A percentile compares a stretch with the other conserved stretches of the same genome.
These are phyloP conservation scores for Chaetura pelagica DNA, from an alignment of 2,113 vertebrate genomes.

Conservation along the genomic window DNA sequence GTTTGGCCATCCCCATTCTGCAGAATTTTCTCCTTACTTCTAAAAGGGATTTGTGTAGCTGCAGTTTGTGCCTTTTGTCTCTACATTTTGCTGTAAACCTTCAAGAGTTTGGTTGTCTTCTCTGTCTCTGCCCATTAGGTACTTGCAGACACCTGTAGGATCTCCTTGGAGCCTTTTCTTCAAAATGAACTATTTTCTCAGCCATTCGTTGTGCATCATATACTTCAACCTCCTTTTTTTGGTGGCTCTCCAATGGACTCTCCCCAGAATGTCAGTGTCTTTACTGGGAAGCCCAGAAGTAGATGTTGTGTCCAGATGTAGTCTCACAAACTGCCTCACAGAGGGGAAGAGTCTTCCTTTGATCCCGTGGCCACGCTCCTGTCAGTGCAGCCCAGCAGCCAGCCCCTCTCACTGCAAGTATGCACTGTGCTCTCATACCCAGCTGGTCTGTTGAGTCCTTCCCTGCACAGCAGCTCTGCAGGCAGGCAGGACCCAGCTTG, in stretches of 20 bases:
- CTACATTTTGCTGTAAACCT: not conserved
- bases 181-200: not conserved
- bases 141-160: not conserved
- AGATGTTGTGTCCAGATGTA: not conserved
- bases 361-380: not conserved
- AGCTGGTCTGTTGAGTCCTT: accelerated
- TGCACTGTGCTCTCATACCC: accelerated
- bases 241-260: not conserved
- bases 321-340: too few species aligned
- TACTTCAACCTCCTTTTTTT: not conserved
- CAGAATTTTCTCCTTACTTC: not conserved
- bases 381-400: not conserved
- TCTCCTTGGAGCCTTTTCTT: not conserved
- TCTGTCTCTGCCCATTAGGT: not conserved
- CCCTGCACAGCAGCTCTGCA: not conserved
- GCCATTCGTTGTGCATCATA: not conserved
- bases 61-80: not conserved
- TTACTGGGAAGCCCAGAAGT: not conserved
- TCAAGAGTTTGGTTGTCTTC: not conserved
- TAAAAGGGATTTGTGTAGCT: not conserved
- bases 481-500: not conserved
- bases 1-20: not conserved
- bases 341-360: not conserved
- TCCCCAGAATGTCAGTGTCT: not conserved
- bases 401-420: not conserved